Conservation (phyloP, 1,140 invertebrate species). For the Acyrthosiphon pisum region DNA sequence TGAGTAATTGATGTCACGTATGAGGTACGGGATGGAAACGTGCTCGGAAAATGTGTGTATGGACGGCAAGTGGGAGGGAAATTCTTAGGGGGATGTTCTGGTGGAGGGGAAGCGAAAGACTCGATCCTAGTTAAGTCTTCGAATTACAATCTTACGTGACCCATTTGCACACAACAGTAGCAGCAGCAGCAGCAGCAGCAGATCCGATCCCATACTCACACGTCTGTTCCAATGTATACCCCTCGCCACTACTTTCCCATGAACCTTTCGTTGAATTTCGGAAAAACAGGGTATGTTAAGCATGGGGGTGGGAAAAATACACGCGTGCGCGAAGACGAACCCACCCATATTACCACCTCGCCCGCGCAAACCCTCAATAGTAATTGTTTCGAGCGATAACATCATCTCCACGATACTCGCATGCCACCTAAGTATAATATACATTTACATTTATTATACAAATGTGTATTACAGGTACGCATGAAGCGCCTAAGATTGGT, state of each 20-base stretch:
- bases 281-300: not conserved
- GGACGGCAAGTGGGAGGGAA: not conserved
- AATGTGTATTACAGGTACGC: not conserved
- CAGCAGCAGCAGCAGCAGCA: not conserved
- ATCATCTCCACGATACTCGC: not conserved
- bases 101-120: not conserved
- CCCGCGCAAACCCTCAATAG: not conserved
- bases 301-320: not conserved
- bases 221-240: not conserved
- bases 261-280: not conserved
- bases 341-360: not conserved
- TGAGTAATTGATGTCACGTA: constrained; percentile 16
- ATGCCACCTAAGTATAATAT: not conserved
- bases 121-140: constrained; percentile 14
- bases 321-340: not conserved
- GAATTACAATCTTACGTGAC: constrained; percentile 31
- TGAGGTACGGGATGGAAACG: not conserved
- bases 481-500: not conserved
- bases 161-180: constrained; percentile 12
- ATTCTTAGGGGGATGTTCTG: not conserved
- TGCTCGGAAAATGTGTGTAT: not conserved
- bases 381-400: not conserved
- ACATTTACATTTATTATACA: not conserved
- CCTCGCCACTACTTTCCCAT: not conserved
- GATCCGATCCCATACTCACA: not conserved